Evolutionary conservation across 2,797 vertebrate species (phyloP).

Genomic region (Enteromius unitaeniatus): DNA sequence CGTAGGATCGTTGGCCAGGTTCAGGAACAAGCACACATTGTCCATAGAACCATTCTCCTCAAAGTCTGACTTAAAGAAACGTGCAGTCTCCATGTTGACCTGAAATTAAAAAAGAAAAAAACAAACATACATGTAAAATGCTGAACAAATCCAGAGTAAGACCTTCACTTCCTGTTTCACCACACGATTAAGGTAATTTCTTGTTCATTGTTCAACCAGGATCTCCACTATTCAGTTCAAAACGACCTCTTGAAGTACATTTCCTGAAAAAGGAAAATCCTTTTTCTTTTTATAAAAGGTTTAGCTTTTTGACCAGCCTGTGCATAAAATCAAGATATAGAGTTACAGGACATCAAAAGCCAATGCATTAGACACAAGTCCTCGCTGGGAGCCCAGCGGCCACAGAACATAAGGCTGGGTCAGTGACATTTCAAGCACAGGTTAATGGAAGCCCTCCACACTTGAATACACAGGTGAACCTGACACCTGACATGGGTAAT

Average conservation of each 20-base stretch:
- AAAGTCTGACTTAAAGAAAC: constrained; percentile 89
- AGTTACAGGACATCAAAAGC: constrained; percentile 52
- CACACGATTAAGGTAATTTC: constrained; percentile 8
- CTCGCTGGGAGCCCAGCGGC: not conserved
- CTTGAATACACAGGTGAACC: constrained; percentile 56
- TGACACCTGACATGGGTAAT: constrained; percentile 57
- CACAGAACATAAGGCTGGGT: constrained; percentile 49
- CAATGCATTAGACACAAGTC: constrained; percentile 42
- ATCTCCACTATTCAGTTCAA: constrained; percentile 33
- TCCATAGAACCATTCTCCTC: constrained; percentile 92
- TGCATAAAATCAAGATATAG: constrained; percentile 53
- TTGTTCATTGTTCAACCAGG: constrained; percentile 16
- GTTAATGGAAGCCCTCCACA: constrained; percentile 59
- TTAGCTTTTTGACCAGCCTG: constrained; percentile 41
- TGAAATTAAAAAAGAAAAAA: constrained; percentile 50
- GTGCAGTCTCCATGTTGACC: constrained; percentile 90
- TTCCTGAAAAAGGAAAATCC: constrained; percentile 48
- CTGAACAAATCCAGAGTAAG: not conserved
- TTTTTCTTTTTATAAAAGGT: constrained; percentile 26
- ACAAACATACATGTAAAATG: not conserved
- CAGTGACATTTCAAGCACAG: constrained; percentile 50
- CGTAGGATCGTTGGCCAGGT: constrained; percentile 88
- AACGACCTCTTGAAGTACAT: constrained; percentile 31
- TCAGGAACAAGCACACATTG: constrained; percentile 87
- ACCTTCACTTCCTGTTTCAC: not conserved